phyloP scores from a whole-genome alignment of 2,113 vertebrate genomes.

The Dicrurus megarhynchus region DNA sequence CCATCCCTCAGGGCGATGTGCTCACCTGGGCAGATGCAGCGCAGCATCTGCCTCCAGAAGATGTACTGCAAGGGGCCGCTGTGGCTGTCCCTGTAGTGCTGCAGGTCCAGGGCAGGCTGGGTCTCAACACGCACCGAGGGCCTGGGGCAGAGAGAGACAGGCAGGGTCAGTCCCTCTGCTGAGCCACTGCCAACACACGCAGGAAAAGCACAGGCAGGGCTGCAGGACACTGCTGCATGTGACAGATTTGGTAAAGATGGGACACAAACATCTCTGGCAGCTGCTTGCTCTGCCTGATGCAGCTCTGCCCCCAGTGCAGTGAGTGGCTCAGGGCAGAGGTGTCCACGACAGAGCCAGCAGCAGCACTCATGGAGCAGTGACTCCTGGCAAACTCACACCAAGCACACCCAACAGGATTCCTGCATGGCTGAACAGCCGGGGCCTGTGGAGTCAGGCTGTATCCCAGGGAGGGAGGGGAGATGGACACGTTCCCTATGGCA shows the following conservation, averaged over 20 bases:
- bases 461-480: not conserved
- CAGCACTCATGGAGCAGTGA: fast-evolving
- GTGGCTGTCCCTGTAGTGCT: constrained; percentile 69
- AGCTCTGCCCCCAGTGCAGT: not conserved
- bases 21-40: constrained; percentile 77
- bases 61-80: constrained; percentile 82
- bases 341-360: fast-evolving
- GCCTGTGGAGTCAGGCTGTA: not conserved
- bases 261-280: not conserved
- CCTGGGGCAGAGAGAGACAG: not conserved
- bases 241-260: not conserved
- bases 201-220: not conserved
- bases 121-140: constrained; percentile 1
- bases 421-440: not conserved
- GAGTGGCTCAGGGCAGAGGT: not conserved
- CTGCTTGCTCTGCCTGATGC: not conserved
- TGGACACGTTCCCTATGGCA: fast-evolving
- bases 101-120: constrained; percentile 57
- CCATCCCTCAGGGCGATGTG: fast-evolving
- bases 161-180: not conserved
- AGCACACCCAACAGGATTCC: not conserved
- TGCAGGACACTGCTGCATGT: fast-evolving
- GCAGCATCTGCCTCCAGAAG: constrained; percentile 82
- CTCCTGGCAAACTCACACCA: not conserved
- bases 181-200: fast-evolving